A percentile compares a stretch with the other conserved stretches of the same genome.
phyloP scores from a whole-genome alignment of 2,113 vertebrate genomes.

The Heliornis fulica region DNA sequence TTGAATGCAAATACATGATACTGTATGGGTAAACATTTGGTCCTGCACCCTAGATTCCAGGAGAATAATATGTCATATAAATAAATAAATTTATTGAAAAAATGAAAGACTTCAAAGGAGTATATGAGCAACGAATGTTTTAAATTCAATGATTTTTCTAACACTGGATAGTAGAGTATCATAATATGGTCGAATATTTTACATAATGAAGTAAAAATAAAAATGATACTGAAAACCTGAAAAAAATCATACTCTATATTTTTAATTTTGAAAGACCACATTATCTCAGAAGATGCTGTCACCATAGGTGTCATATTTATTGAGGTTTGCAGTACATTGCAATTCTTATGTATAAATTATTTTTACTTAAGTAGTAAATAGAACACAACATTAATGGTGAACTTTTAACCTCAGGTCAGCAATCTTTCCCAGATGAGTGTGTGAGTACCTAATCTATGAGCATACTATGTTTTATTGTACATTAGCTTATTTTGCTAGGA shows the following conservation, averaged over 20 bases:
- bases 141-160: background rate
- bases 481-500: background rate
- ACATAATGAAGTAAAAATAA: background rate
- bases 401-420: background rate
- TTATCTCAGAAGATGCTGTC: background rate
- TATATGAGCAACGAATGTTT: background rate
- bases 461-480: background rate
- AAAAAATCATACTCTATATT: background rate
- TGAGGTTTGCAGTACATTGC: background rate
- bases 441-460: background rate
- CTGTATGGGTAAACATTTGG: background rate
- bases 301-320: background rate
- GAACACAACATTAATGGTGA: background rate
- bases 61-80: background rate
- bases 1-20: background rate
- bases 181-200: background rate
- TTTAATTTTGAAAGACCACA: background rate
- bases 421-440: background rate
- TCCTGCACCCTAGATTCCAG: background rate
- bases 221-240: background rate
- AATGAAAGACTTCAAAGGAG: background rate
- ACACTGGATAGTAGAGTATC: background rate
- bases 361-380: background rate
- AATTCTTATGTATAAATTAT: background rate
- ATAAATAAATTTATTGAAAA: background rate